Evolutionary conservation across 2,113 vertebrate genomes (phyloP), one percentile per base, ranked within the genome.

Genomic region (Columba livia): DNA sequence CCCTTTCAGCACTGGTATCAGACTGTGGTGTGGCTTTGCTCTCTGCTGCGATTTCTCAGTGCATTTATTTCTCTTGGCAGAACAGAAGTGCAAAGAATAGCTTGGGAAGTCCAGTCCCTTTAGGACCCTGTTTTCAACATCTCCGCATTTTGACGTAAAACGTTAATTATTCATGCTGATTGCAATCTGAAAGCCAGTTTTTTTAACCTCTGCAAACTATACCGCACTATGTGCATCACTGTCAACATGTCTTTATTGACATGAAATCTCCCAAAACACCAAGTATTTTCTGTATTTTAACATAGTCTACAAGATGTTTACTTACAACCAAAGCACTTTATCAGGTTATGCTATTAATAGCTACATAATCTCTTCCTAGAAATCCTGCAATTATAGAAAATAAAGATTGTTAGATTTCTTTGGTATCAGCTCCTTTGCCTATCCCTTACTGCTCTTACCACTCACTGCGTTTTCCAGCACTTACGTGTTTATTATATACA

Each of bases 131-230:
- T 73, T 94, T 94, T 80, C 7, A 11, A 67, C 42, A 64, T 79
- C 60, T 28, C 40, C 44, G 24, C 31, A 18, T 79, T 84, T 74
- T 95, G 61, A 94, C 28, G 32, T 77, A 86, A 95, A 94, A 47
- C 1, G 1, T 92, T 89, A 88, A 93, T 94, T 93, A 94, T 91
- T 92, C 94, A 88, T 89, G 73, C 65, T 81, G 89, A 79, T 88
- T 91, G 73, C 57, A 81, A 89, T 85, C 77, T 71, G 70, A 93
- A 91, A 89, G 79, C 34, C 17, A 23, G 53, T 56, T 75, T 36
- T 87, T 90, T 65, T 61, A 74, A 47, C 31, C 77, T 62, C 53
- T 70, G 85, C n/a, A 73, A 78, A 84, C 87, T 53, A 32, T 42
- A 48, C 36, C 85, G 71, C 71, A 65, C 79, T 75, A 50, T 48